Evolutionary conservation across 2,113 vertebrate genomes (phyloP).

Genomic region (Gobiocypris rarus): DNA sequence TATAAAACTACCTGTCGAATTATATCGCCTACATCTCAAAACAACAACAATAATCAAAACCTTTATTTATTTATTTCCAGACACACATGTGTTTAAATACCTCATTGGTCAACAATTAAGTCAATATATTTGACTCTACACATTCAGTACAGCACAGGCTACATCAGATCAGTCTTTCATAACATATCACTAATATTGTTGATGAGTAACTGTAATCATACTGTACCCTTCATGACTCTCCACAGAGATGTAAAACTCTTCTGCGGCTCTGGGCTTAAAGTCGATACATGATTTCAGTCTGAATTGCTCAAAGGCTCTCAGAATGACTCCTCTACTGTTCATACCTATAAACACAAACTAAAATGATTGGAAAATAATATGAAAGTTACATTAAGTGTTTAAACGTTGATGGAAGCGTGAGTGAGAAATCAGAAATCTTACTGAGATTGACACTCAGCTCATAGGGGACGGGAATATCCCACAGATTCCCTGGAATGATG

Average conservation of each 20-base stretch:
- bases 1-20: not conserved
- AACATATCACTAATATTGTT: not conserved
- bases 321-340: not conserved
- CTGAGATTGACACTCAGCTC: not conserved
- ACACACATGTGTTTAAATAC: too few species aligned
- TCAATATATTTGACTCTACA: not conserved
- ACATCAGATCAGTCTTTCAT: not conserved
- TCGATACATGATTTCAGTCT: constrained; percentile 7
- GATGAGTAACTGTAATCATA: too few species aligned
- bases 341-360: not conserved
- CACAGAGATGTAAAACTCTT: constrained; percentile 6
- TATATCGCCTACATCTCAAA: not conserved
- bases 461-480: not conserved
- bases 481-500: not conserved
- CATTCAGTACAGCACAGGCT: too few species aligned
- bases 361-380: too few species aligned
- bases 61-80: not conserved
- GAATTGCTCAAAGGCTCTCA: constrained; percentile 6
- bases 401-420: too few species aligned
- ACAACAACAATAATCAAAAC: too few species aligned
- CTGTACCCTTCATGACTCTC: not conserved
- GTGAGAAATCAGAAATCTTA: not conserved
- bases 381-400: too few species aligned
- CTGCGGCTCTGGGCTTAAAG: constrained; percentile 12
- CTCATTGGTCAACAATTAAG: not conserved